Evolutionary conservation across 2,797 vertebrate species (phyloP).

Genomic region (Acropternis orthonyx): DNA sequence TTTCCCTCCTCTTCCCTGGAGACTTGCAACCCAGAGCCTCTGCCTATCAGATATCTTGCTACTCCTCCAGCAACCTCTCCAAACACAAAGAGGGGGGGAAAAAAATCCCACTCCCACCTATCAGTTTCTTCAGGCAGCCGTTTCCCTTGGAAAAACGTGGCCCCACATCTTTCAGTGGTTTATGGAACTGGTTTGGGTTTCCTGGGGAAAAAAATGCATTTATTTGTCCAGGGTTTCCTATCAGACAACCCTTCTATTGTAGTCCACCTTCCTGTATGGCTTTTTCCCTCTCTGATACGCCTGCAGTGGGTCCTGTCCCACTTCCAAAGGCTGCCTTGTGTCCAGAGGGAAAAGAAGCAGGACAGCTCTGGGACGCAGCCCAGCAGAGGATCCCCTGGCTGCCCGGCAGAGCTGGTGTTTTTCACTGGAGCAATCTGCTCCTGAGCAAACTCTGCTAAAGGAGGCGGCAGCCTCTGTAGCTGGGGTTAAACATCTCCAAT

Average conservation of each 20-base stretch:
- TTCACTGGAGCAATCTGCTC: neutral
- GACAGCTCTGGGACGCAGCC: neutral
- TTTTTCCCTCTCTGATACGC: neutral
- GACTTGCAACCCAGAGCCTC: neutral
- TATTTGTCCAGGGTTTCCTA: slow-evolving; percentile 34
- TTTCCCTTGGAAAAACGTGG: slow-evolving; percentile 55
- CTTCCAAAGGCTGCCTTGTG: neutral
- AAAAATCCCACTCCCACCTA: neutral
- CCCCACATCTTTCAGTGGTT: neutral
- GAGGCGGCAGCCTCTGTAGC: rapidly evolving
- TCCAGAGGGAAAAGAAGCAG: neutral
- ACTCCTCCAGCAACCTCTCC: neutral
- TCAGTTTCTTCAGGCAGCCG: slow-evolving; percentile 25
- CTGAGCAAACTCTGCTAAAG: neutral
- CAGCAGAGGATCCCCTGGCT: neutral
- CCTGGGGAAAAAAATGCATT: slow-evolving; percentile 47
- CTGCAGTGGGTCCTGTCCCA: neutral
- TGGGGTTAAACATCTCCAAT: neutral
- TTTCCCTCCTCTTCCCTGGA: neutral
- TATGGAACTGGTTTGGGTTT: slow-evolving; percentile 2
- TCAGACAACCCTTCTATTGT: slow-evolving; percentile 50
- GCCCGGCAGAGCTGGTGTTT: neutral
- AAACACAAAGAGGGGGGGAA: neutral
- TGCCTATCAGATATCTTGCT: neutral
- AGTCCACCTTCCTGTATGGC: slow-evolving; percentile 35